These are phyloP conservation scores for Drosophila sulfurigaster DNA, from an alignment of 1,140 invertebrate species.

Conservation along the genomic window DNA sequence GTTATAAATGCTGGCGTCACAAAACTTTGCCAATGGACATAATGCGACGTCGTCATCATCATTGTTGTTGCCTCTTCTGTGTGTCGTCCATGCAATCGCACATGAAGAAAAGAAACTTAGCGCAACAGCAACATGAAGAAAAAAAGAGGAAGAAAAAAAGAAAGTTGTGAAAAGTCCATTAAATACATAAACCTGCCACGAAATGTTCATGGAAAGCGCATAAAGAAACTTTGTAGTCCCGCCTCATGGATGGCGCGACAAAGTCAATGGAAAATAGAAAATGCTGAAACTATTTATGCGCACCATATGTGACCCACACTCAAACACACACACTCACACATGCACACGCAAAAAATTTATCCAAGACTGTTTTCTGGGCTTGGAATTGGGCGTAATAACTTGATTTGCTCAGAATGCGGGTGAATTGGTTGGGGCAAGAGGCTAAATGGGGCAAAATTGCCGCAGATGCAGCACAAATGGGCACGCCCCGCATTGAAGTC, in stretches of 20 bases:
- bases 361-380: constrained; percentile 17
- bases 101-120: constrained; percentile 34
- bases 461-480: constrained; percentile 71
- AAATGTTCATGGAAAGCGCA: constrained; percentile 83
- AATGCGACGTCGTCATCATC: constrained; percentile 62
- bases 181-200: constrained; percentile 83
- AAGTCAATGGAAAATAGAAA: constrained; percentile 65
- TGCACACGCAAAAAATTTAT: background rate
- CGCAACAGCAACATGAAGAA: constrained; percentile 37
- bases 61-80: constrained; percentile 16
- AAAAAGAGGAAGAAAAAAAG: constrained; percentile 9
- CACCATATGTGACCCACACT: constrained; percentile 74
- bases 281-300: constrained; percentile 73
- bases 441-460: constrained; percentile 33
- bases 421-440: constrained; percentile 19
- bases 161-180: constrained; percentile 81
- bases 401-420: constrained; percentile 77
- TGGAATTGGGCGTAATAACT: constrained; percentile 71
- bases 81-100: constrained; percentile 20
- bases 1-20: constrained; percentile 78
- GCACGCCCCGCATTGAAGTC: constrained; percentile 52
- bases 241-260: constrained; percentile 40
- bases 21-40: constrained; percentile 78
- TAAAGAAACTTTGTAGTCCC: constrained; percentile 77
- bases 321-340: constrained; percentile 16